Conservation (phyloP, 2,113 vertebrate genomes). For the Pogonocichla stellata region DNA sequence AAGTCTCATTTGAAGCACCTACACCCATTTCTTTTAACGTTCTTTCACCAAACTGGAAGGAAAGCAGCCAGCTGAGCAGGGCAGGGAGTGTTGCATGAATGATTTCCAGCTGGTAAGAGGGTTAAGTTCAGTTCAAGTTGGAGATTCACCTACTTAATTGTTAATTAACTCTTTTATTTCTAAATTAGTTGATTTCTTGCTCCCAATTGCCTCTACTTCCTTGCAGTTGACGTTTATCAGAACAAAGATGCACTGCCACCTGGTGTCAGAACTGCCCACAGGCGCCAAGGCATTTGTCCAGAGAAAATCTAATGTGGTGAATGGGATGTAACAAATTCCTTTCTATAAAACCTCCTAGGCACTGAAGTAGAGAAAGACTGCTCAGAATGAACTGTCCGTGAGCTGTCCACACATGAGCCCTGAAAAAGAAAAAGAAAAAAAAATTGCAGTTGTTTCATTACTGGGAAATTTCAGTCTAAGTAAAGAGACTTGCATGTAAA, state of each 20-base stretch:
- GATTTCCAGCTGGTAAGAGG: not conserved
- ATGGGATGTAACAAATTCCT: not conserved
- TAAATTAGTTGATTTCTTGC: not conserved
- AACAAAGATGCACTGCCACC: slow-evolving; percentile 24
- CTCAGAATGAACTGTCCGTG: not conserved
- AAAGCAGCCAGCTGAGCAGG: not conserved
- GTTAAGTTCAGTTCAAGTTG: not conserved
- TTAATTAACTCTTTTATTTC: not conserved
- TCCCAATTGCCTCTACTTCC: not conserved
- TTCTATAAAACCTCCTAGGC: not conserved
- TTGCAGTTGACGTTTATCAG: not conserved
- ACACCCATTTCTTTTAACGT: not conserved
- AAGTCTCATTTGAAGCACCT: not conserved
- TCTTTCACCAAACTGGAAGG: not conserved
- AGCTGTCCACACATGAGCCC: not conserved
- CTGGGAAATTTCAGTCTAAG: not conserved
- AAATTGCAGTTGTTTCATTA: not conserved
- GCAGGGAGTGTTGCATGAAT: not conserved
- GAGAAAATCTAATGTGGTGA: not conserved
- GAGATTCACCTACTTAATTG: not conserved
- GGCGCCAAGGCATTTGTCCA: not conserved
- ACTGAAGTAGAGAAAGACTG: not conserved
- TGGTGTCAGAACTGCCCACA: not conserved
- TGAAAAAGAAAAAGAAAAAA: not conserved
- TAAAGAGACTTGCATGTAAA: not conserved